These are phyloP conservation scores for Bubo bubo DNA, from an alignment of 2,113 vertebrate genomes.

Conservation along the genomic window DNA sequence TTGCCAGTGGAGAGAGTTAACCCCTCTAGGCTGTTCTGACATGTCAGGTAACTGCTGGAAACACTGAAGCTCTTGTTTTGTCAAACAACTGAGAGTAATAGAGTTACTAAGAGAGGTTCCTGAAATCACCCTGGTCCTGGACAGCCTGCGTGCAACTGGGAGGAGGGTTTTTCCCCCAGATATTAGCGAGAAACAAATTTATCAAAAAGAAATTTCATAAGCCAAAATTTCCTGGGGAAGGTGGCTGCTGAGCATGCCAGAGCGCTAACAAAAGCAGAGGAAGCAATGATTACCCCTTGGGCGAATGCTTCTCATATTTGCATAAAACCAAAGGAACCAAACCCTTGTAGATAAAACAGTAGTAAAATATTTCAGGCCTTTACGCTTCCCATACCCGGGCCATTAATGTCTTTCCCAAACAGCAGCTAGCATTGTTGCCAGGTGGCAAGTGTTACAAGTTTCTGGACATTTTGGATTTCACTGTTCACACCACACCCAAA, in stretches of 20 bases:
- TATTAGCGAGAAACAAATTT: not conserved
- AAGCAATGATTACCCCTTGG: not conserved
- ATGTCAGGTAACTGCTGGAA: not conserved
- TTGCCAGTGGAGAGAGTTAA: not conserved
- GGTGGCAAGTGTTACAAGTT: not conserved
- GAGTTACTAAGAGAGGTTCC: not conserved
- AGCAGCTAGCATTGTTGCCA: not conserved
- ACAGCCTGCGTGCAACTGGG: not conserved
- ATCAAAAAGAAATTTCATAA: not conserved
- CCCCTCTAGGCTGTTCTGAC: not conserved
- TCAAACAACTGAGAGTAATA: not conserved
- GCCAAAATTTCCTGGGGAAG: not conserved
- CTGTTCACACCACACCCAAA: not conserved
- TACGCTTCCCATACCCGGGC: accelerated
- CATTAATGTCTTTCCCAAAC: not conserved
- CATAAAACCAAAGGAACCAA: not conserved
- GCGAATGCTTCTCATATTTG: not conserved
- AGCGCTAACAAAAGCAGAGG: not conserved
- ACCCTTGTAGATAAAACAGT: not conserved
- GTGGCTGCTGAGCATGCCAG: not conserved
- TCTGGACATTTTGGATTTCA: not conserved
- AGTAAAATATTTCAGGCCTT: not conserved
- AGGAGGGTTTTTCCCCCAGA: not conserved
- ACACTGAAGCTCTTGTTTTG: not conserved
- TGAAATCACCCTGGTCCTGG: not conserved